A percentile compares a stretch with the other conserved stretches of the same genome.
Evolutionary conservation across 2,888 invertebrate species (phyloP).

Genomic region (Apamea crenata): DNA sequence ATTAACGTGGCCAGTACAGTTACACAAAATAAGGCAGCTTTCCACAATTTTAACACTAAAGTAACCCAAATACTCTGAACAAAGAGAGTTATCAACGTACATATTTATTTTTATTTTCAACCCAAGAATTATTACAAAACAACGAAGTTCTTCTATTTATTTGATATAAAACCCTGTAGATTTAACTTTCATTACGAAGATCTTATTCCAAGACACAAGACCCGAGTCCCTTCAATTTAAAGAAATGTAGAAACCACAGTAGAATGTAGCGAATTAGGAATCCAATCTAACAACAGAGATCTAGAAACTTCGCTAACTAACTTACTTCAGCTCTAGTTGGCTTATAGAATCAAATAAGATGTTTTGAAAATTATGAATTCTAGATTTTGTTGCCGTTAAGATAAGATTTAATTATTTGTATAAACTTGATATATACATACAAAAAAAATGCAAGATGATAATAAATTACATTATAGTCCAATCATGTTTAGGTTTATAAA

Average conservation of each 20-base stretch:
- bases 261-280: slow-evolving; percentile 21
- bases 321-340: slow-evolving; percentile 18
- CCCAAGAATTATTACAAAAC: not conserved
- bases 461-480: no score
- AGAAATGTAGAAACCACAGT: slow-evolving; percentile 11
- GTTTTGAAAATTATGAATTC: not conserved
- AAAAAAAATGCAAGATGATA: no score
- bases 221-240: slow-evolving; percentile 34
- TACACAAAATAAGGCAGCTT: not conserved
- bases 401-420: no score
- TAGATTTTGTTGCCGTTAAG: not conserved
- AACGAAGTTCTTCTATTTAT: not conserved
- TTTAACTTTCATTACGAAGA: slow-evolving; percentile 26
- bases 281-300: slow-evolving; percentile 47
- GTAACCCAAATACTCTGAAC: not conserved
- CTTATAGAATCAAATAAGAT: not conserved
- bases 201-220: slow-evolving; percentile 8
- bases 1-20: no score
- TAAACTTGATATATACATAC: no score
- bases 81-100: not conserved
- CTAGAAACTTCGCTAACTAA: slow-evolving; percentile 35
- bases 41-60: not conserved
- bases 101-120: not conserved
- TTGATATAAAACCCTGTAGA: slow-evolving; percentile 1
- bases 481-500: no score